A percentile compares a stretch with the other conserved stretches of the same genome.
phyloP scores from a whole-genome alignment of 2,888 invertebrate genomes.

The Drosophila maculinotata region DNA sequence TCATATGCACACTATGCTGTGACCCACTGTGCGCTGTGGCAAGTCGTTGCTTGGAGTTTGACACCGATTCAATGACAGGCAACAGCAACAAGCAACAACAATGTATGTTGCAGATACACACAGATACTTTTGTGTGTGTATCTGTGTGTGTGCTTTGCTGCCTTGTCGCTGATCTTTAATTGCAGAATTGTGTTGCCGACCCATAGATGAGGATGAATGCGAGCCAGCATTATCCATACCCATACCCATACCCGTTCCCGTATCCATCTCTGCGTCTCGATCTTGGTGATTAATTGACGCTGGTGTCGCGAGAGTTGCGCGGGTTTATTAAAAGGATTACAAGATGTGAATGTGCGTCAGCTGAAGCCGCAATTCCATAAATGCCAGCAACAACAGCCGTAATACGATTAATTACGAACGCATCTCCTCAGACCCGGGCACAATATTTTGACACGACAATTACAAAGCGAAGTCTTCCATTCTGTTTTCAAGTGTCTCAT shows the following conservation, averaged over 20 bases:
- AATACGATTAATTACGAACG: constrained; percentile 74
- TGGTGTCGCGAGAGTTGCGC: constrained; percentile 71
- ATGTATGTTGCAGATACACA: constrained; percentile 28
- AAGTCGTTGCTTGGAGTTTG: constrained; percentile 51
- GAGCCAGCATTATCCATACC: constrained; percentile 14
- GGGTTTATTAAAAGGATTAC: constrained; percentile 76
- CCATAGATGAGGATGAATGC: constrained; percentile 46
- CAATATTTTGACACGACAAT: constrained; percentile 70
- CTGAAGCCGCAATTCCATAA: constrained; percentile 43
- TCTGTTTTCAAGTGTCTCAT: constrained; percentile 62
- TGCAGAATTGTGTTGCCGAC: constrained; percentile 69
- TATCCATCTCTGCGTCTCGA: constrained; percentile 16
- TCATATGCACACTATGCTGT: not conserved
- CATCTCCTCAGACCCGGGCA: constrained; percentile 36
- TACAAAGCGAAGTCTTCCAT: constrained; percentile 40
- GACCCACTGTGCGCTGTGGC: constrained; percentile 46
- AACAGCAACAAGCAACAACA: constrained; percentile 26
- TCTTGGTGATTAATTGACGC: constrained; percentile 73
- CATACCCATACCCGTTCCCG: not conserved
- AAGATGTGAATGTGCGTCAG: constrained; percentile 49
- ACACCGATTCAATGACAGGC: constrained; percentile 70
- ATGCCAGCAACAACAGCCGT: constrained; percentile 37
- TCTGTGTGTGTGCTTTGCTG: constrained; percentile 7
- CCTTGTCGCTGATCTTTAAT: constrained; percentile 70
- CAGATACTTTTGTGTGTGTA: constrained; percentile 33